phyloP scores from a whole-genome alignment of 1,140 invertebrate genomes.

The Andricus grossulariae region DNA sequence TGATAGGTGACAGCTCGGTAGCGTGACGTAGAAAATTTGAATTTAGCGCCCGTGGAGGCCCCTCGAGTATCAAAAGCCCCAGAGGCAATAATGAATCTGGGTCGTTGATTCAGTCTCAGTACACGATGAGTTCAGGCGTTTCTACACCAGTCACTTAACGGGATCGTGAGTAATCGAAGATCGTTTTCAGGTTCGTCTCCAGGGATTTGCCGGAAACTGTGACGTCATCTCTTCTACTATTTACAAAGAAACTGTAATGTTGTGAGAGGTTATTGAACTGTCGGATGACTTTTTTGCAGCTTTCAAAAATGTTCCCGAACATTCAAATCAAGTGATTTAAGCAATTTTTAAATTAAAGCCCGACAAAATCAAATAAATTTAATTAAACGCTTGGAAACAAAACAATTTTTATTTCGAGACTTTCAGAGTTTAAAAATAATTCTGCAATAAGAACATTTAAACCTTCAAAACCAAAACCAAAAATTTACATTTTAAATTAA shows the following conservation, averaged over 20 bases:
- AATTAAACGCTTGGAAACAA: no score
- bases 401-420: no score
- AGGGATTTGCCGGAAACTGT: slow-evolving; percentile 42
- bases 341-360: no score
- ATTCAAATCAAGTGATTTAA: no score
- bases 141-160: slow-evolving; percentile 58
- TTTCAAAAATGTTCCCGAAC: no score
- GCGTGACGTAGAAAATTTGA: slow-evolving; percentile 38
- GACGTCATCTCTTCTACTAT: slow-evolving; percentile 33
- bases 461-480: no score
- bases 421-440: no score
- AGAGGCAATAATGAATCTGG: slow-evolving; percentile 48
- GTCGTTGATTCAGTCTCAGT: slow-evolving; percentile 57
- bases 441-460: no score
- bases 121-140: slow-evolving; percentile 28
- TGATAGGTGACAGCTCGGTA: slow-evolving; percentile 42
- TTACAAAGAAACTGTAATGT: slow-evolving; percentile 17
- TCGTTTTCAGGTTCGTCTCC: slow-evolving; percentile 31
- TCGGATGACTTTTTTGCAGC: no score
- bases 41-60: slow-evolving; percentile 27
- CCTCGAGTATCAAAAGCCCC: neutral
- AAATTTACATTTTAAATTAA: no score
- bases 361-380: no score
- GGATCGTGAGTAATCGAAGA: slow-evolving; percentile 71
- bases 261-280: slow-evolving; percentile 27